Conservation (phyloP, 2,113 vertebrate species). For the Elanoides forficatus region DNA sequence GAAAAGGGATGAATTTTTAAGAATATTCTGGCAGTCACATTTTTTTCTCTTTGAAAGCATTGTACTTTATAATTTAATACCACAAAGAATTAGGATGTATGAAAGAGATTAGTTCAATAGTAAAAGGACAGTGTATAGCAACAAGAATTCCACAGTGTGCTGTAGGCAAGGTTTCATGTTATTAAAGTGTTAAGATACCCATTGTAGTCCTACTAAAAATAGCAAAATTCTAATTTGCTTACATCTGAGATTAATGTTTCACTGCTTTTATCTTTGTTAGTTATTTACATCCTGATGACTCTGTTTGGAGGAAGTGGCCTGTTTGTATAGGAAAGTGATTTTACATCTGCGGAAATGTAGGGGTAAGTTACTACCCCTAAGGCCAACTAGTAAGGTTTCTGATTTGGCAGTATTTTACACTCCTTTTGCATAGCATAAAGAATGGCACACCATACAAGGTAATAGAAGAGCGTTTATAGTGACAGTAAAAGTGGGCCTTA, state of each 20-base stretch:
- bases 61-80: background rate
- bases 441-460: background rate
- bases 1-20: background rate
- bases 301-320: background rate
- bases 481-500: background rate
- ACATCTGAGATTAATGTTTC: background rate
- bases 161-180: background rate
- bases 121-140: background rate
- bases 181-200: background rate
- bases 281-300: background rate
- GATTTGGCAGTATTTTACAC: background rate
- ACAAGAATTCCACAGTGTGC: background rate
- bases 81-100: background rate
- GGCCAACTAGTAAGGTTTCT: background rate
- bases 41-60: background rate
- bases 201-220: background rate
- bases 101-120: background rate
- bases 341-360: background rate
- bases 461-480: background rate
- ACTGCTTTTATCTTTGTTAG: background rate
- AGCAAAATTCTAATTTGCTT: background rate
- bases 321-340: background rate
- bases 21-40: background rate
- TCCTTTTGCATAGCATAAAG: background rate
- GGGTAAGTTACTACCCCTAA: background rate